These are phyloP conservation scores for Halcyon chelicuti DNA, from an alignment of 2,797 vertebrate species.

Conservation along the genomic window DNA sequence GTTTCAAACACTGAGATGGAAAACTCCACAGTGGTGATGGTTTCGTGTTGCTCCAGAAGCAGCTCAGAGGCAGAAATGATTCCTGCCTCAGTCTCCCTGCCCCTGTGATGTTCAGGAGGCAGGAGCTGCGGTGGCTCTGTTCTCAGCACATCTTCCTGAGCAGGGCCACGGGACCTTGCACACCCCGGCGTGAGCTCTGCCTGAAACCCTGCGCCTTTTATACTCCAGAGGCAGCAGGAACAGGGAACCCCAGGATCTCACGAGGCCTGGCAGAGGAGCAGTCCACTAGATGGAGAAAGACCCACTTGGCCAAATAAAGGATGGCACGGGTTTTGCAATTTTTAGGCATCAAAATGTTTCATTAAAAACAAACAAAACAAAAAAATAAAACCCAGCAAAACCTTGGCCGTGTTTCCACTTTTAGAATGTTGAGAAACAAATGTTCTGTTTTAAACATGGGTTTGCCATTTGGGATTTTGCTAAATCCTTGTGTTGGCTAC, in stretches of 20 bases:
- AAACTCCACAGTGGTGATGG: not conserved
- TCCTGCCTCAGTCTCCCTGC: not conserved
- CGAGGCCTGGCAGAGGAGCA: not conserved
- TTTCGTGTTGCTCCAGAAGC: not conserved
- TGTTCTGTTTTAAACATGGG: not conserved
- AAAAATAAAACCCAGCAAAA: not conserved
- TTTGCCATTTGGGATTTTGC: not conserved
- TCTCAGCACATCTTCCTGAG: not conserved
- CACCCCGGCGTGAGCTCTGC: accelerated
- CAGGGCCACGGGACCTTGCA: too few species aligned
- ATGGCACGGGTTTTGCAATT: not conserved
- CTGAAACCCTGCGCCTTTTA: not conserved
- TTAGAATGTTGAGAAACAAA: not conserved
- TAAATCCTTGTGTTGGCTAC: not conserved
- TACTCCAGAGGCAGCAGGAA: not conserved
- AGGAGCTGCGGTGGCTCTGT: not conserved
- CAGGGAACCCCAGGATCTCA: not conserved
- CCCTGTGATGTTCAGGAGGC: accelerated
- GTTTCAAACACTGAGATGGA: not conserved
- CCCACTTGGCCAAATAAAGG: not conserved
- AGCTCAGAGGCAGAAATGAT: not conserved
- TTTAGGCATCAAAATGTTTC: not conserved
- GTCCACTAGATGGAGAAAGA: not conserved
- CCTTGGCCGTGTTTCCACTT: not conserved
- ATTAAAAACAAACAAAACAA: not conserved